These are phyloP conservation scores for Oreocharis arfaki DNA, from an alignment of 2,113 vertebrate genomes.

Conservation along the genomic window DNA sequence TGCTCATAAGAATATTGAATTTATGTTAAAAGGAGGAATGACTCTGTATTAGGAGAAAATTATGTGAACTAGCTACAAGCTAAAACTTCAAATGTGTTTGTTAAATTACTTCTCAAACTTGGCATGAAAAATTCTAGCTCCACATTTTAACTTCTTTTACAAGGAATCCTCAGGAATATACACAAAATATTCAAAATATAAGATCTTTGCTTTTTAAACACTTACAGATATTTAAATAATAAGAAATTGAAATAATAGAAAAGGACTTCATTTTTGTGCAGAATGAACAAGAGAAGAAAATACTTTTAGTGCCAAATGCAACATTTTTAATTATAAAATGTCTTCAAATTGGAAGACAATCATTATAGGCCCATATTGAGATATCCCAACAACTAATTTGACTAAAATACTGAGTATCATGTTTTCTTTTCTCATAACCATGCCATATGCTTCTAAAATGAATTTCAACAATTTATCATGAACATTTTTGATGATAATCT, in stretches of 20 bases:
- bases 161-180: neutral
- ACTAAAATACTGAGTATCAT: neutral
- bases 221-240: neutral
- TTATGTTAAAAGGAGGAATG: constrained; percentile 9
- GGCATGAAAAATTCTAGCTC: neutral
- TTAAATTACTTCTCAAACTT: constrained; percentile 8
- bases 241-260: neutral
- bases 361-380: neutral
- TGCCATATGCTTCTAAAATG: neutral
- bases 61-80: neutral
- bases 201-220: neutral
- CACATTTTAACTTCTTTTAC: neutral
- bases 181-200: neutral
- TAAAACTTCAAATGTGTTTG: neutral
- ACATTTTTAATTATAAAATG: neutral
- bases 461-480: neutral
- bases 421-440: neutral
- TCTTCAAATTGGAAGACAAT: neutral
- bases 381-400: neutral
- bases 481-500: neutral
- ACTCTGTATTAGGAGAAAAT: constrained; percentile 27
- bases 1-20: constrained; percentile 36
- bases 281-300: neutral
- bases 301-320: neutral
- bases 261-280: neutral